phyloP scores from a whole-genome alignment of 1,140 invertebrate species.

The Pseudachorutes palmiensis region DNA sequence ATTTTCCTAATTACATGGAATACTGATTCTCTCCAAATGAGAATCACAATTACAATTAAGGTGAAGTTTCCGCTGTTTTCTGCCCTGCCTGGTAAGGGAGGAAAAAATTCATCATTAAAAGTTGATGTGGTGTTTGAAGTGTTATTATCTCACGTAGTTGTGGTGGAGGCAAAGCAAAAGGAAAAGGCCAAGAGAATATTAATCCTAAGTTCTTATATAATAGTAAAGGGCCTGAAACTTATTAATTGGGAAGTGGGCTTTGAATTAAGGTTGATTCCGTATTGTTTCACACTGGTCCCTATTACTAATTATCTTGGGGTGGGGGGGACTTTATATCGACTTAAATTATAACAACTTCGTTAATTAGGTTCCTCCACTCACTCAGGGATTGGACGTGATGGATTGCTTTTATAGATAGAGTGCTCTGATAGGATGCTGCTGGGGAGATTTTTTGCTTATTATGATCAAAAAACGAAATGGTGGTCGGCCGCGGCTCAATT shows the following conservation, averaged over 20 bases:
- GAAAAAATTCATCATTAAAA: conserved; percentile 8
- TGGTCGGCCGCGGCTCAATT: background rate
- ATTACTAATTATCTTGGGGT: no score
- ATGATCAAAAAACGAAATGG: background rate
- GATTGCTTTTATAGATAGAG: conserved; percentile 13
- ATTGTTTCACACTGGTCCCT: no score
- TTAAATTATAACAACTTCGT: conserved; percentile 12
- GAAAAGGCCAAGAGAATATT: no score
- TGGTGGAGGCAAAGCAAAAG: no score
- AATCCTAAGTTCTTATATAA: no score
- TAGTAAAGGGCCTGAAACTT: no score
- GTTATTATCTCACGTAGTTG: conserved; percentile 9
- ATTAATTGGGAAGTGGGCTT: no score
- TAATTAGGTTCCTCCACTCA: conserved; percentile 1
- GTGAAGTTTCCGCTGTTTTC: conserved; percentile 3
- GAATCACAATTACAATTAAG: conserved; percentile 8
- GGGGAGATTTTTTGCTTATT: conserved; percentile 8
- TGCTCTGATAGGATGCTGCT: background rate
- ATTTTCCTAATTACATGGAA: background rate
- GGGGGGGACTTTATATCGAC: conserved; percentile 5
- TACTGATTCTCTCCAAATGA: no score
- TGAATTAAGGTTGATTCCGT: no score
- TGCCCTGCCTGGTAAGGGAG: no score
- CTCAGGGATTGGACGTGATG: background rate
- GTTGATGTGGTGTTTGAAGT: background rate